Evolutionary conservation across 2,888 invertebrate genomes (phyloP), one percentile per base, ranked within the genome.

Genomic region (Achlya flavicornis): DNA sequence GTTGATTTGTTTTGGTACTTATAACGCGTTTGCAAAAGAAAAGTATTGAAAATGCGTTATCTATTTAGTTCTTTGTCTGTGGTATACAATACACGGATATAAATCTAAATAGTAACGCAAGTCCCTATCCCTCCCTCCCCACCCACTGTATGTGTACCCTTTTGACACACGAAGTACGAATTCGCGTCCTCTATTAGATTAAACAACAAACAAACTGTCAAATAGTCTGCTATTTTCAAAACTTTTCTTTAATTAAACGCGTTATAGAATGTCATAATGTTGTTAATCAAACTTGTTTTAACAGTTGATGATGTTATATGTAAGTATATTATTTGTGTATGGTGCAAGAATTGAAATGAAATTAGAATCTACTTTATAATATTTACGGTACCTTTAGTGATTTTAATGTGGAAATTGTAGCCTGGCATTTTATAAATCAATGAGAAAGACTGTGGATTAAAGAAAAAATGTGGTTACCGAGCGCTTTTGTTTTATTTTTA

Each of bases 401-500:
- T 62, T 61, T 62, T 61, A 66, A 62, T 64, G 63, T 63, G 58
- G 73, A 69, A 73, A 76, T 77, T 75, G 68, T 71, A 71, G 14
- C n/a, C 68, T 76, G 69, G 72, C 72, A 70, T 78, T 76, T 77
- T 74, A 74, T 71, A 66, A 75, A 76, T 69, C 38, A 67, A 75
- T 71, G 64, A 76, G 66, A 79, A 80, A 82, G 79, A 81, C 75
- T 76, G 76, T 71, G 67, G 69, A 87, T 78, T 84, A 86, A 86
- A 87, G 71, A 71, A 79, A 79, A 81, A 81, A 83, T 81, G 70
- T 85, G 84, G 86, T 89, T 90, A 90, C 87, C 81, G 79, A 82
- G 67, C 58, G 26, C 61, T 46, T 57, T 80, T 69, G 79, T 87
- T 88, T 88, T 72, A 84, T 87, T 81, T 64, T 58, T 62, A 63